Evolutionary conservation across 1,140 invertebrate genomes (phyloP).

Genomic region (Plodia interpunctella): DNA sequence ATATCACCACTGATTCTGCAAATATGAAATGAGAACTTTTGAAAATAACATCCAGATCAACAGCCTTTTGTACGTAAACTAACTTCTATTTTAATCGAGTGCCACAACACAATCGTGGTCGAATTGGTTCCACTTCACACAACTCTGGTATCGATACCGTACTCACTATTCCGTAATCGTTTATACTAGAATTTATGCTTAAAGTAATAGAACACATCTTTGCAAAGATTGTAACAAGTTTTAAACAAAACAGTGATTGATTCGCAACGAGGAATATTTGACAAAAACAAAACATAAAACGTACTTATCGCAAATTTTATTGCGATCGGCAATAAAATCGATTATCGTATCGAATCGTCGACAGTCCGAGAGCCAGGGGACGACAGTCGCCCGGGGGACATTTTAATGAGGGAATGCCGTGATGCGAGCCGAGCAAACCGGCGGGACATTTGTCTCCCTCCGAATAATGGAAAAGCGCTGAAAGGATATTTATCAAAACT

Average conservation of each 20-base stretch:
- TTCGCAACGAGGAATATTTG: constrained; percentile 39
- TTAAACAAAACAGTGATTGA: constrained; percentile 57
- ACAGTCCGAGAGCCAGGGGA: constrained; percentile 26
- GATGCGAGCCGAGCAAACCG: constrained; percentile 42
- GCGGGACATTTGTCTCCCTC: constrained; percentile 60
- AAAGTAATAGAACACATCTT: not conserved
- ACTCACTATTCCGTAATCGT: not conserved
- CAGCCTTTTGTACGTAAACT: constrained; percentile 28
- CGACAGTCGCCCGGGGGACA: constrained; percentile 49
- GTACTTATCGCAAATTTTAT: constrained; percentile 57
- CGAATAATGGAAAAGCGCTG: constrained; percentile 56
- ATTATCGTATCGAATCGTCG: constrained; percentile 57
- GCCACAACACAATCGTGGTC: constrained; percentile 24
- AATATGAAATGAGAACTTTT: not conserved
- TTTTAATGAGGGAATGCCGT: constrained; percentile 68
- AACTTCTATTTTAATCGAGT: constrained; percentile 26
- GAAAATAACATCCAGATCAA: constrained; percentile 22
- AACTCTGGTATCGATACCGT: constrained; percentile 19
- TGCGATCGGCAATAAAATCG: constrained; percentile 65
- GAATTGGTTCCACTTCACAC: constrained; percentile 30
- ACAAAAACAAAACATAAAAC: constrained; percentile 42
- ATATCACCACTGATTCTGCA: too few relatives aligned
- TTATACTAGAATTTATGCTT: not conserved
- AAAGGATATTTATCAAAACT: constrained; percentile 68
- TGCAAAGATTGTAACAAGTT: constrained; percentile 19